Percentiles rank a stretch among this genome's conserved stretches.
Evolutionary conservation across 2,113 vertebrate species (phyloP).

Genomic region (Sinocyclocheilus grahami): DNA sequence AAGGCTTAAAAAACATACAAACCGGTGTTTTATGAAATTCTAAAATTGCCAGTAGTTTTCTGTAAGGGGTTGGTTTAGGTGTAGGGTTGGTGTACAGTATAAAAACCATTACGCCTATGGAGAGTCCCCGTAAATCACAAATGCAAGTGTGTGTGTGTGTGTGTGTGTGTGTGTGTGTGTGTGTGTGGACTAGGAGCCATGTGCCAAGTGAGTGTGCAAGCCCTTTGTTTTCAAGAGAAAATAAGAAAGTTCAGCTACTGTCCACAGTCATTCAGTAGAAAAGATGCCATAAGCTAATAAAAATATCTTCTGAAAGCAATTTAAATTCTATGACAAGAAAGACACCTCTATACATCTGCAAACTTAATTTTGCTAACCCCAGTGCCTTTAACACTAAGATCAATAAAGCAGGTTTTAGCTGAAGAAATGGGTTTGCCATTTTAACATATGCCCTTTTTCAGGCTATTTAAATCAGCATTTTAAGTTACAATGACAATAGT

Average conservation of each 20-base stretch:
- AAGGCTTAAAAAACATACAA: too few relatives aligned
- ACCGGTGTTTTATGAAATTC: too few relatives aligned
- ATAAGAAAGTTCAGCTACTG: conserved; percentile 22
- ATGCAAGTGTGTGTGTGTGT: background rate
- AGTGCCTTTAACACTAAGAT: background rate
- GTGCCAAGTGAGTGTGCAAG: conserved; percentile 63
- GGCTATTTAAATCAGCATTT: background rate
- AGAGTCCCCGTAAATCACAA: too few relatives aligned
- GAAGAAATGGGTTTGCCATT: background rate
- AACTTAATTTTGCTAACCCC: background rate
- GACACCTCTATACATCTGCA: background rate
- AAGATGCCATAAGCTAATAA: background rate
- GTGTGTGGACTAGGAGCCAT: background rate
- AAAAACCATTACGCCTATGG: too few relatives aligned
- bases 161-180: background rate
- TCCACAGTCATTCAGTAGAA: background rate
- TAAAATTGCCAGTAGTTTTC: too few relatives aligned
- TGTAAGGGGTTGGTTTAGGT: too few relatives aligned
- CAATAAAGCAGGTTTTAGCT: background rate
- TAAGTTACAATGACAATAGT: background rate
- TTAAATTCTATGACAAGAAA: background rate
- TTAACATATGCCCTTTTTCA: background rate
- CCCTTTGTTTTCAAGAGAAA: conserved; percentile 54
- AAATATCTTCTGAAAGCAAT: background rate
- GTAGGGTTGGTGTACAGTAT: too few relatives aligned